These are phyloP conservation scores for Malurus melanocephalus DNA, from an alignment of 2,113 vertebrate species.

Conservation along the genomic window DNA sequence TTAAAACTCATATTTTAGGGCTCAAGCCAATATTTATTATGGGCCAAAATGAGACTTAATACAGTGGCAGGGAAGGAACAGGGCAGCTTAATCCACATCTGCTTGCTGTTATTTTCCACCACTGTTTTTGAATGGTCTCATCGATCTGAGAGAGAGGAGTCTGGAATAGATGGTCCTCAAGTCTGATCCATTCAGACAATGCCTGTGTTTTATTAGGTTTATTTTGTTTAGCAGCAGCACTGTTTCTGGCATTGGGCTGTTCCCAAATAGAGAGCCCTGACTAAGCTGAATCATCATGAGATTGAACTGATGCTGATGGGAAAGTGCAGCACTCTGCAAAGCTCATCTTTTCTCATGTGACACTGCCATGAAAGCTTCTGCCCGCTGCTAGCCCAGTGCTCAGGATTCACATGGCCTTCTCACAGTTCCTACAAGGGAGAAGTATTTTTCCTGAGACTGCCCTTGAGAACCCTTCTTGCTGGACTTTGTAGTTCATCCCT, in stretches of 20 bases:
- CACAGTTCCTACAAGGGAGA: neutral
- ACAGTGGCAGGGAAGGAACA: neutral
- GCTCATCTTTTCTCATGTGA: constrained; percentile 6
- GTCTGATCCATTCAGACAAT: constrained; percentile 22
- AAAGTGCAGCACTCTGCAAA: neutral
- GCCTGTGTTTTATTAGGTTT: constrained; percentile 47
- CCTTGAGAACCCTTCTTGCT: neutral
- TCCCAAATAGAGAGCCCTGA: constrained; percentile 20
- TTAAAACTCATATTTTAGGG: neutral
- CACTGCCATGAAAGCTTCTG: neutral
- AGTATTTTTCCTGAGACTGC: neutral
- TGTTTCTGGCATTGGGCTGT: neutral
- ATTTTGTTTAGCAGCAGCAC: constrained; percentile 37
- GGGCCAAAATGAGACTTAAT: constrained; percentile 3
- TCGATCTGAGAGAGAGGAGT: neutral
- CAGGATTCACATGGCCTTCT: neutral
- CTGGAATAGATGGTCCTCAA: constrained; percentile 22
- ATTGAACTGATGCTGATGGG: constrained; percentile 54
- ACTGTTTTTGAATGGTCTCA: neutral
- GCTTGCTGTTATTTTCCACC: constrained; percentile 18
- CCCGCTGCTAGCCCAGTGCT: neutral
- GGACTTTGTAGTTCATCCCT: neutral
- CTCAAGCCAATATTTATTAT: neutral
- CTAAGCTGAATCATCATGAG: constrained; percentile 35
- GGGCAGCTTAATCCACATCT: neutral